A percentile compares a stretch with the other conserved stretches of the same genome.
phyloP scores from a whole-genome alignment of 1,140 invertebrate genomes.

The Brachionus calyciflorus region DNA sequence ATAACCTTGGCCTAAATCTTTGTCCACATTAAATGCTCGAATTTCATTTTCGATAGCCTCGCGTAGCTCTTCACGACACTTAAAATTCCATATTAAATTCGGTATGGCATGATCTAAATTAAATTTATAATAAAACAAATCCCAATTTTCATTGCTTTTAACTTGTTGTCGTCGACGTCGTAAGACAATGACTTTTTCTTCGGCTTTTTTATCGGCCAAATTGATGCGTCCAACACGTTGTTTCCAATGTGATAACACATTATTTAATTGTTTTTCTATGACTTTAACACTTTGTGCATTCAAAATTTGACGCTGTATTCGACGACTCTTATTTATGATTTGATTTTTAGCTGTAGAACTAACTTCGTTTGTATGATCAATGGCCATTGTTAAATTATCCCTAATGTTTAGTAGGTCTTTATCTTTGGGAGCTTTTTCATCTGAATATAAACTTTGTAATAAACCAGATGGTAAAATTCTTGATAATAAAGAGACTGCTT shows the following conservation, averaged over 20 bases:
- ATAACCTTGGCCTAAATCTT: conserved; percentile 65
- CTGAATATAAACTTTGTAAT: conserved; percentile 81
- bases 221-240: background rate
- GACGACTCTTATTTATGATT: background rate
- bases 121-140: conserved; percentile 91
- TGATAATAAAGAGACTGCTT: conserved; percentile 79
- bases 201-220: background rate
- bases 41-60: conserved; percentile 90
- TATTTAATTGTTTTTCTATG: conserved; percentile 43
- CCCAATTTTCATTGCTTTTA: conserved; percentile 81
- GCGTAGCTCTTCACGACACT: conserved; percentile 90
- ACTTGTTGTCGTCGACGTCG: conserved; percentile 82
- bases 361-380: conserved; percentile 28
- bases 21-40: conserved; percentile 79
- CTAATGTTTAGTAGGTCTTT: conserved; percentile 63
- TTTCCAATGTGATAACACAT: conserved; percentile 40
- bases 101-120: conserved; percentile 87
- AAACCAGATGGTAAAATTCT: conserved; percentile 83
- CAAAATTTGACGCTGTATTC: conserved; percentile 12
- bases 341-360: background rate
- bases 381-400: conserved; percentile 89
- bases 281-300: conserved; percentile 18
- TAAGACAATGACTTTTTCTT: conserved; percentile 67
- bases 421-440: conserved; percentile 75
- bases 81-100: conserved; percentile 98